Conservation (phyloP, 2,113 vertebrate species). For the Ochotona curzoniae region DNA sequence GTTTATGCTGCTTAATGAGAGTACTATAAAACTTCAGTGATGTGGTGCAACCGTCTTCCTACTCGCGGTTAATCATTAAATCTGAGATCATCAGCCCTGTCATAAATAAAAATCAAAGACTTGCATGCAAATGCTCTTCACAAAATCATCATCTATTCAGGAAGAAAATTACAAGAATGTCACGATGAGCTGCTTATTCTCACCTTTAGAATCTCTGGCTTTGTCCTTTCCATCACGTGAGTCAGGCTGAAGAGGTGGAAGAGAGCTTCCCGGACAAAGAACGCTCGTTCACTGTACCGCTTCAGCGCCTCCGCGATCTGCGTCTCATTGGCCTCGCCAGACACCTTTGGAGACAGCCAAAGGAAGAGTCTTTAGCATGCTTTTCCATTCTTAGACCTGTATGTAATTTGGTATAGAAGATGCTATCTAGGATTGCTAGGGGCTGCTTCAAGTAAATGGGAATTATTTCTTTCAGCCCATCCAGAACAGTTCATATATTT, state of each 20-base stretch:
- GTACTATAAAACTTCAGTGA: conserved; percentile 38
- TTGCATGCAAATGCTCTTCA: conserved; percentile 59
- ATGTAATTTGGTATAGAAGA: conserved; percentile 2
- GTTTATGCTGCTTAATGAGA: conserved; percentile 46
- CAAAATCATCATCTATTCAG: conserved; percentile 35
- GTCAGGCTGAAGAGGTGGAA: conserved; percentile 98
- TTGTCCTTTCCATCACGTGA: conserved; percentile 97
- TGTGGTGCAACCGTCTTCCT: background rate
- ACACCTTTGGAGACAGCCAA: conserved; percentile 89
- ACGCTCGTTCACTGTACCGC: conserved; percentile 96
- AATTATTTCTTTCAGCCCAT: conserved; percentile 9
- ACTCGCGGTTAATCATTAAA: conserved; percentile 49
- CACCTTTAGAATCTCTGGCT: conserved; percentile 98
- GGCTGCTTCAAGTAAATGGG: conserved; percentile 3
- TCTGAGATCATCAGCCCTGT: background rate
- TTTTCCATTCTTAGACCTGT: conserved; percentile 13
- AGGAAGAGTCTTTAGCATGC: conserved; percentile 58
- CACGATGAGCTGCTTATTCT: conserved; percentile 56
- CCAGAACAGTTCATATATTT: background rate
- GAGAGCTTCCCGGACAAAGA: conserved; percentile 97
- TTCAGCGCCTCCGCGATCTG: conserved; percentile 98
- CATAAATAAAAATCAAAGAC: conserved; percentile 28
- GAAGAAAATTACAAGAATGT: conserved; percentile 17
- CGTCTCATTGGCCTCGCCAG: conserved; percentile 97
- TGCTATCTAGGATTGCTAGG: background rate